These are phyloP conservation scores for Antechinus stuartii DNA, from an alignment of 2,113 vertebrate genomes.

Conservation along the genomic window DNA sequence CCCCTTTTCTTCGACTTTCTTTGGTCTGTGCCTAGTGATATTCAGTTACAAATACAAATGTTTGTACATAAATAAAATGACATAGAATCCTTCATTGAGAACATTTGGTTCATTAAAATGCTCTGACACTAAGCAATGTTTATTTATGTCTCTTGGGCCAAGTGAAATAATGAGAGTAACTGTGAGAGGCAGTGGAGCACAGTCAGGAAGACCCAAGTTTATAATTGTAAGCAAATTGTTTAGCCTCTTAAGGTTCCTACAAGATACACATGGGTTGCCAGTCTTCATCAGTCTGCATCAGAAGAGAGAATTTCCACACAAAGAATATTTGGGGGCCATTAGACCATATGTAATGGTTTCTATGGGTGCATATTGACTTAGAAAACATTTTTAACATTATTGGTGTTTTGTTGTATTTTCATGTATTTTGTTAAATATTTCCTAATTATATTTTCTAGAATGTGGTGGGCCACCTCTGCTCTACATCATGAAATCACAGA, in stretches of 20 bases:
- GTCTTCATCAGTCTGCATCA: neutral
- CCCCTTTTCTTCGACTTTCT: constrained; percentile 63
- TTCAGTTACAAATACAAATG: constrained; percentile 61
- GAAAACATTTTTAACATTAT: neutral
- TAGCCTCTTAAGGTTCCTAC: neutral
- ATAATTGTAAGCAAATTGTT: neutral
- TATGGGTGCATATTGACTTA: neutral
- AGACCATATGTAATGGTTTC: neutral
- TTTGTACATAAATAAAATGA: constrained; percentile 46
- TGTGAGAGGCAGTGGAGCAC: neutral
- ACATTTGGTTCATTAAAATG: constrained; percentile 18
- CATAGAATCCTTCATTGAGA: constrained; percentile 41
- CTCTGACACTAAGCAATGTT: constrained; percentile 37
- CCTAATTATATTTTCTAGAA: neutral
- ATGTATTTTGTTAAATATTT: neutral
- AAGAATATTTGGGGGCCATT: neutral
- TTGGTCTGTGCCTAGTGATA: constrained; percentile 53
- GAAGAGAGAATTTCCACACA: neutral
- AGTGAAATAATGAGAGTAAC: constrained; percentile 49
- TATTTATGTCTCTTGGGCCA: constrained; percentile 7
- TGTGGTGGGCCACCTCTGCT: neutral
- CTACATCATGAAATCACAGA: neutral
- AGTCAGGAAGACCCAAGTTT: neutral
- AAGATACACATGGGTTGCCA: neutral
- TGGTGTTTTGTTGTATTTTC: neutral